phyloP scores from a whole-genome alignment of 2,113 vertebrate genomes.

The Lasiurus borealis region DNA sequence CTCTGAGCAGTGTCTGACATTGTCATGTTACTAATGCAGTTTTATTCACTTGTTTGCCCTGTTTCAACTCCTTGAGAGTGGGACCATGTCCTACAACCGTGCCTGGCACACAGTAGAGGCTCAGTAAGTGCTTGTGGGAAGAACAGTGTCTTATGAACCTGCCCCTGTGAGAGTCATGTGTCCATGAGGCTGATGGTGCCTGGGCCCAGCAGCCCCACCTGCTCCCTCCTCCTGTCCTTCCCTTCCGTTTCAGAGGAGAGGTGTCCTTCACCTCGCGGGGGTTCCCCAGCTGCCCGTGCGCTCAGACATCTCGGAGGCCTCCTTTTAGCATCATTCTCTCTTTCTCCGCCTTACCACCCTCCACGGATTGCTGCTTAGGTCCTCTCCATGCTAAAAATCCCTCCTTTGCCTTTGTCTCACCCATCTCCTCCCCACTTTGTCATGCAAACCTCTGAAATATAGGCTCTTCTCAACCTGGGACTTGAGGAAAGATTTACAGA shows the following conservation, averaged over 20 bases:
- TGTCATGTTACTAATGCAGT: background rate
- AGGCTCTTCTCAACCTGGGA: background rate
- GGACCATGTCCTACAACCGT: background rate
- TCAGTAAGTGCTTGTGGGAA: background rate
- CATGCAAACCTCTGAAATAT: background rate
- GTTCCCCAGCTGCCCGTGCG: background rate
- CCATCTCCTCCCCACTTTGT: background rate
- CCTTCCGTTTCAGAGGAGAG: background rate
- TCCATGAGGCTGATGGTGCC: background rate
- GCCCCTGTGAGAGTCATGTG: background rate
- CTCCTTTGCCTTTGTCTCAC: background rate
- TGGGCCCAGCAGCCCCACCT: background rate
- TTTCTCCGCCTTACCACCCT: background rate
- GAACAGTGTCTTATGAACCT: background rate
- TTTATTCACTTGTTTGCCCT: background rate
- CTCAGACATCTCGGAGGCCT: background rate
- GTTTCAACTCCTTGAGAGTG: background rate
- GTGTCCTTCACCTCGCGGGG: background rate
- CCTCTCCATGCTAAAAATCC: background rate
- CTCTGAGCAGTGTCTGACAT: background rate
- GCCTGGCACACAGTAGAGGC: background rate
- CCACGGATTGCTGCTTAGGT: background rate
- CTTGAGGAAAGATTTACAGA: background rate
- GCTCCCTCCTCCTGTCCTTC: background rate
- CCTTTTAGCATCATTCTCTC: background rate